Evolutionary conservation across 1,140 invertebrate genomes (phyloP).

Genomic region (Goniozus legneri): DNA sequence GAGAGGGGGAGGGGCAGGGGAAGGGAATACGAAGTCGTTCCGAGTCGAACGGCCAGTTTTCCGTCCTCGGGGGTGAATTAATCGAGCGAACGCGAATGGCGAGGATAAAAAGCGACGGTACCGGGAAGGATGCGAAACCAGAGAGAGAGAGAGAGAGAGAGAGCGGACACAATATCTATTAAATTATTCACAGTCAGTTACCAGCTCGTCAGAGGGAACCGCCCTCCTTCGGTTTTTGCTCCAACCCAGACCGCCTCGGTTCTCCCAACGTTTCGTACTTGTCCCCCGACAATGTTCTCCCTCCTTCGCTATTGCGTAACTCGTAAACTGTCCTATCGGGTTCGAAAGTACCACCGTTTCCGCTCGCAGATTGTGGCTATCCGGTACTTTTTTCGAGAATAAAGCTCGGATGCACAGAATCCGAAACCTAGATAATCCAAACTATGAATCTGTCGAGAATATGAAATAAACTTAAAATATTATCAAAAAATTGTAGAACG

Average conservation of each 20-base stretch:
- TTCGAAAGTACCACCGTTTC: no score
- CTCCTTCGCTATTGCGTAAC: no score
- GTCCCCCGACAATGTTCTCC: no score
- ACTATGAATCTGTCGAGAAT: no score
- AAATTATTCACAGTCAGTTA: slow-evolving; percentile 42
- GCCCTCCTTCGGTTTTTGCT: slow-evolving; percentile 27
- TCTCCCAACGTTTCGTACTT: no score
- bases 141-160: neutral
- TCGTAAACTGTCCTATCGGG: no score
- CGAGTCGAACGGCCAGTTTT: neutral
- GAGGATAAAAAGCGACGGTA: slow-evolving; percentile 9
- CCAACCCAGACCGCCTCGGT: neutral
- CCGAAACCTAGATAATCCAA: no score
- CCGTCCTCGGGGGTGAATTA: slow-evolving; percentile 12
- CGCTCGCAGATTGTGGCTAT: no score
- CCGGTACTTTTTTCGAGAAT: no score
- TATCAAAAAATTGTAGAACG: no score
- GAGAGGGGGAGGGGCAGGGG: neutral
- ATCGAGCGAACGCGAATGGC: slow-evolving; percentile 12
- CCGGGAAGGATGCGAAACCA: neutral
- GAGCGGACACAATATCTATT: slow-evolving; percentile 29
- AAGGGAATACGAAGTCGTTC: neutral
- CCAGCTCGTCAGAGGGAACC: slow-evolving; percentile 33
- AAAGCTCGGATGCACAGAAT: no score
- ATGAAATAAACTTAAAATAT: no score